phyloP scores from a whole-genome alignment of 2,797 vertebrate species.

The Acrocephalus scirpaceus region DNA sequence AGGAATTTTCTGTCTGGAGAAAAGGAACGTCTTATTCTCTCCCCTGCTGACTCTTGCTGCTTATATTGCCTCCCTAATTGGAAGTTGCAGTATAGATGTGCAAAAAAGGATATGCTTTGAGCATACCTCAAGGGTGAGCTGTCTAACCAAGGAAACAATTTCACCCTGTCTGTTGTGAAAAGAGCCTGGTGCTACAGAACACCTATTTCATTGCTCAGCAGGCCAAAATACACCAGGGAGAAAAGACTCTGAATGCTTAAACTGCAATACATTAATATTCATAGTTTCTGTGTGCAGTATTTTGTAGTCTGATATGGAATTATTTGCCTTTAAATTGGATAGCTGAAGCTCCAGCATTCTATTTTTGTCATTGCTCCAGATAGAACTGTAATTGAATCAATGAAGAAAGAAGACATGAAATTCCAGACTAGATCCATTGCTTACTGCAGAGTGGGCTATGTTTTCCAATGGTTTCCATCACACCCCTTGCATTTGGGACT shows the following conservation, averaged over 20 bases:
- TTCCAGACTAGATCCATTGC: neutral
- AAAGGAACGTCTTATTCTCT: constrained; percentile 17
- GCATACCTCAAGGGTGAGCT: constrained; percentile 65
- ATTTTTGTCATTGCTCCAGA: neutral
- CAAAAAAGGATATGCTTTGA: constrained; percentile 43
- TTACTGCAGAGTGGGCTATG: neutral
- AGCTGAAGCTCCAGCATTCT: neutral
- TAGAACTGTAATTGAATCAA: neutral
- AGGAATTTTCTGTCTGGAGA: neutral
- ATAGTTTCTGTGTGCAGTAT: neutral
- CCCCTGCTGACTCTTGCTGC: neutral
- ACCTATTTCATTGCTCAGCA: neutral
- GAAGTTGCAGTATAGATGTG: constrained; percentile 17
- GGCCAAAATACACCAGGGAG: neutral
- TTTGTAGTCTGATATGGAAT: neutral
- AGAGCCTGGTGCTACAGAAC: neutral
- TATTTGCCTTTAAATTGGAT: neutral
- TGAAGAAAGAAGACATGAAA: neutral
- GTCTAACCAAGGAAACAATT: constrained; percentile 53
- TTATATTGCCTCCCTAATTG: constrained; percentile 19
- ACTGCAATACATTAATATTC: neutral
- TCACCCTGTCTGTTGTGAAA: neutral
- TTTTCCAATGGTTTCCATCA: neutral
- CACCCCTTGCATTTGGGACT: neutral
- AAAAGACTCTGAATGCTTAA: neutral